Base-by-base conservation (phyloP, 2,888 invertebrate species). In the Lithophane semibrunnea region DNA sequence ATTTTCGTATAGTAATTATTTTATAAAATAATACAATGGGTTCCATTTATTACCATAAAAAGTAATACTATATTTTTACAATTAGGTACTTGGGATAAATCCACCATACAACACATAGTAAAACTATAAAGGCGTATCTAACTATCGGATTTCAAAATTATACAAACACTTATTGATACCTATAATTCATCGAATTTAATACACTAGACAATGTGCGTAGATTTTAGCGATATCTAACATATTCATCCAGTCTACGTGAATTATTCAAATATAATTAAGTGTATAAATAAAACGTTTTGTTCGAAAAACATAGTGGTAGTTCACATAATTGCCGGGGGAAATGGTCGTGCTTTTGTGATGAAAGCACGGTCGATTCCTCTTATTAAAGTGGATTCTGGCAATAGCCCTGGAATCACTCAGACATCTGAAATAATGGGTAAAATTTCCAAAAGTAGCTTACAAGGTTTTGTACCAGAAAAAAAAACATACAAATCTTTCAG, bases 121-220 rank as follows among this genome's bases (percentile, higher is more conserved):
- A 83, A 86, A 83, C 77, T 75, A 82, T 82, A 80, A 83, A 88
- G 70, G 83, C 81, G 56, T 81, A 82, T 75, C 78, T 83, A 66
- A 71, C 77, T 84, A 84, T 83, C 73, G 73, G 80, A 75, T 84
- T 70, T 83, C 79, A 72, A 84, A 85, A 84, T 87, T 80, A 83
- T 86, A 86, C 81, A 65, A 85, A 87, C 81, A 82, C 88, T 86
- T 89, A 90, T 82, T 77, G 24, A 78, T 83, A 44, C 9, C 10
- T 44, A 79, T 29, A 80, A 86, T 86, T 87, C 79, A 87, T 89
- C 72, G 73, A 89, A 87, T 83, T 86, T 90, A 86, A 77, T 83
- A 83, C 54, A 83, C 86, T 88, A 87, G 75, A 89, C 86, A 88
- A 93, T 94, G 94, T 95, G 95, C 95, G 95, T 94, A 94, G 91